Evolutionary conservation across 1,140 invertebrate species (phyloP), one percentile per base, ranked within the genome.

Genomic region (Chlorops oryzae): DNA sequence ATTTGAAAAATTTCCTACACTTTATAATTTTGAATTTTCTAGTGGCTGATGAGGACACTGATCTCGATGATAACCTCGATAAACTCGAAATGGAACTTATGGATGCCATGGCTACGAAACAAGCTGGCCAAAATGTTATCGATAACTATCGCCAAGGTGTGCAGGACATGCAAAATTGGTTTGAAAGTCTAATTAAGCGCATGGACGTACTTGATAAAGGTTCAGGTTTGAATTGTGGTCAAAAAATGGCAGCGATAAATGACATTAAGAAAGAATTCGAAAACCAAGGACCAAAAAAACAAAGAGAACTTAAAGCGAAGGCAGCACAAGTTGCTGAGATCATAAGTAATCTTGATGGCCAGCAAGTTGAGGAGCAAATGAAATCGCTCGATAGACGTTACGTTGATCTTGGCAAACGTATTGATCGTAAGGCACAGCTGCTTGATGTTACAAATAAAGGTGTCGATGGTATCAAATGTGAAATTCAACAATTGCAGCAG

Each of bases 291-390:
- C 80, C 85, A 59, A 77, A 78, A 17, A 82, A 79, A 58, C 69
- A 87, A 22, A 80, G 81, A 20, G 79, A 82, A 51, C 77, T 89
- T 0, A 87, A 85, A 58, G 72, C 74, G 37, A 75, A 87, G 22
- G 86, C 82, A 1, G 70, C 79, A 9, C 76, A 85, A 69, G 85
- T 90, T 22, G 85, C 83, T 42, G 83, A 87, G 48, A 80, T 88
- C 27, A 85, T 90, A 2, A 90, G 86, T 65, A 90, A 88, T 70
- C 73, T 90, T 34, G 92, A 95, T 70, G 85, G 85, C 0, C 90
- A 94, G 58, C 88, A 94, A 71, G 84, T 95, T 17, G 90, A 94
- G 66, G 92, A 95, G 65, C 86, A 88, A 76, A 78, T 89, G 53
- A 90, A 91, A 71, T 84, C 84, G 0, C 77, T 90, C 2, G 89